Base-by-base conservation (phyloP, 2,797 vertebrate species). In the Neostethus bicornis region DNA sequence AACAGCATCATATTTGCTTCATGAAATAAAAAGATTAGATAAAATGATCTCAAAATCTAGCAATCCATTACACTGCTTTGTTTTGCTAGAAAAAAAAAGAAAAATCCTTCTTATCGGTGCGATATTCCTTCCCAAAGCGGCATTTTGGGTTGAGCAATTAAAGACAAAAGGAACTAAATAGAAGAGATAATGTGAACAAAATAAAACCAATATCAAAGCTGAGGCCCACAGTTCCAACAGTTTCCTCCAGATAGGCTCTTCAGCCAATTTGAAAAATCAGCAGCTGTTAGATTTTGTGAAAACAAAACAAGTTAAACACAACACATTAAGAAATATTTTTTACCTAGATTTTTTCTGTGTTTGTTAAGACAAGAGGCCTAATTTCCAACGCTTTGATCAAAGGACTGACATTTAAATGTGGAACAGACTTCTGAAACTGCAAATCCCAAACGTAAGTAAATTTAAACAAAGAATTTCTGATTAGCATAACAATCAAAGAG, bases 381-480 rank as follows among this genome's bases (percentile, higher is more conserved):
- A 10, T 61, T 73, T 50, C 67, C 54, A 81, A 80, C 70, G 61
- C 82, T 86, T 83, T 88, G 84, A 90, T 87, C 85, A 84, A 71
- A 80, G 80, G 32, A 57, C 66, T 86, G 84, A 84, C 75, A 80
- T 78, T 70, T 56, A 75, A 79, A 79, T 73, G 77, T 75, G 64
- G 65, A 68, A 51, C 66, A 74, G 64, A 76, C 67, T 75, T 63
- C 59, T 73, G 72, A 52, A 42, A 55, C 68, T 72, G 52, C 52
- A 66, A 85, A 76, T 83, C 80, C 83, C 75, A 81, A 77, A 85
- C 65, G 79, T 59, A 56, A 68, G 55, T 59, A 65, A 77, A 76
- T 64, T 57, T 79, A 84, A 88, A 88, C 80, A 87, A 85, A 81
- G 73, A 78, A 75, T 53, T 77, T 60, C 77, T 80, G 79, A 88